Percentiles rank a stretch among this genome's conserved stretches.
These are phyloP conservation scores for Siphonodentalium dalli DNA, from an alignment of 2,888 invertebrate genomes.

Conservation along the genomic window DNA sequence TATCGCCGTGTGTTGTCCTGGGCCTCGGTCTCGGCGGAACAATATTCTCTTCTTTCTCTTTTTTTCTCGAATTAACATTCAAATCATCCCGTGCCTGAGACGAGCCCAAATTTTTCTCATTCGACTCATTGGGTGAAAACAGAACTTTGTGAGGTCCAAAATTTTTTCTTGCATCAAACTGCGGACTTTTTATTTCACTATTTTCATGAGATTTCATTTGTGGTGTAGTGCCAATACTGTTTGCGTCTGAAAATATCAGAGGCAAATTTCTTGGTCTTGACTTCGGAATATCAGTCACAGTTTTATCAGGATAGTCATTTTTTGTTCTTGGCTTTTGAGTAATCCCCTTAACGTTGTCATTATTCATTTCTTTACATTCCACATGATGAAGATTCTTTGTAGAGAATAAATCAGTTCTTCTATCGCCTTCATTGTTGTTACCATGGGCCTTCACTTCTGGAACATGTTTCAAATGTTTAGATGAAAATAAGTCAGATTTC, in stretches of 20 bases:
- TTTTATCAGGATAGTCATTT: too few species aligned
- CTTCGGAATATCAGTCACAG: too few species aligned
- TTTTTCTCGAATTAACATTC: not conserved
- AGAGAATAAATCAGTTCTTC: too few species aligned
- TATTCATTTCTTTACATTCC: too few species aligned
- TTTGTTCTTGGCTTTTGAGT: too few species aligned
- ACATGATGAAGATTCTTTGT: too few species aligned
- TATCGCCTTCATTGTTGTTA: too few species aligned
- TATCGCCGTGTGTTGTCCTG: not conserved
- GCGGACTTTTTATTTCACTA: too few species aligned
- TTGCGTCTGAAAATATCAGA: slow-evolving; percentile 8
- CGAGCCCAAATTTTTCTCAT: slow-evolving; percentile 26
- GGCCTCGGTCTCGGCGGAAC: slow-evolving; percentile 1
- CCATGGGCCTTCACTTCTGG: not conserved
- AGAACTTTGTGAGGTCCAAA: slow-evolving; percentile 3
- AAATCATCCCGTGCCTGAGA: not conserved
- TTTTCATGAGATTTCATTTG: too few species aligned
- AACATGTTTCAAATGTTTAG: not conserved
- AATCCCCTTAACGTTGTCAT: too few species aligned
- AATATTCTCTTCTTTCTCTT: not conserved
- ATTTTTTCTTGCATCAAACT: too few species aligned
- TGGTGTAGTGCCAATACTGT: not conserved
- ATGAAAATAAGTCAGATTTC: not conserved
- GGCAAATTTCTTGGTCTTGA: slow-evolving; percentile 12
- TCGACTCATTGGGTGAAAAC: slow-evolving; percentile 27